Conservation (phyloP, 2,797 vertebrate genomes). For the Pteropus rufus region DNA sequence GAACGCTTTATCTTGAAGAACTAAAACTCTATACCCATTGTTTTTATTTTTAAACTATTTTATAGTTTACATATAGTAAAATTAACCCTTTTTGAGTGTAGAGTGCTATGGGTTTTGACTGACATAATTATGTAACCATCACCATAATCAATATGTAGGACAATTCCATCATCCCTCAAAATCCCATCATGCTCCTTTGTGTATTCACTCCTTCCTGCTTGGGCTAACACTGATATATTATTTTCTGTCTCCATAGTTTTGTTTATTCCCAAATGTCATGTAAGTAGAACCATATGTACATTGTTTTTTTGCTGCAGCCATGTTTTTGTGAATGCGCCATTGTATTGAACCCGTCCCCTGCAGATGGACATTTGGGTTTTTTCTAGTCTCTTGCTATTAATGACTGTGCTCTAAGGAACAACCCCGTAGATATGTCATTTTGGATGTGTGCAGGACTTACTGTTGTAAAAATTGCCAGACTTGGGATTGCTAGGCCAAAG, state of each 20-base stretch:
- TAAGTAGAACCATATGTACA: neutral
- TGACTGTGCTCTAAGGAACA: neutral
- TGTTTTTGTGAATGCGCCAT: neutral
- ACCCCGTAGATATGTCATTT: neutral
- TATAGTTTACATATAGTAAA: neutral
- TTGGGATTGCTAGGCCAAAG: neutral
- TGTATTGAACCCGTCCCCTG: neutral
- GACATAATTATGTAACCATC: neutral
- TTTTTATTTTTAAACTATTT: neutral
- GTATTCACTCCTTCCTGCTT: neutral
- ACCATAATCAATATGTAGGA: neutral
- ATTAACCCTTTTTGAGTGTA: neutral
- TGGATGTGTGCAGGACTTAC: neutral
- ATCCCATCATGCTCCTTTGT: neutral
- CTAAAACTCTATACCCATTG: neutral
- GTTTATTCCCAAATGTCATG: neutral
- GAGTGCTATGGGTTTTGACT: neutral
- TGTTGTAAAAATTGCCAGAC: neutral
- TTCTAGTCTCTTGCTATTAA: neutral
- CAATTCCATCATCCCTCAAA: neutral
- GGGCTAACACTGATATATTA: too few relatives aligned
- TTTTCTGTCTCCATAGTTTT: neutral
- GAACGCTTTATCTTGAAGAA: neutral
- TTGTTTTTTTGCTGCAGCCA: neutral
- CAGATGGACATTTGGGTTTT: neutral